A percentile compares a stretch with the other conserved stretches of the same genome.
Conservation (phyloP, 2,888 invertebrate species). For the Scaptomyza flava region DNA sequence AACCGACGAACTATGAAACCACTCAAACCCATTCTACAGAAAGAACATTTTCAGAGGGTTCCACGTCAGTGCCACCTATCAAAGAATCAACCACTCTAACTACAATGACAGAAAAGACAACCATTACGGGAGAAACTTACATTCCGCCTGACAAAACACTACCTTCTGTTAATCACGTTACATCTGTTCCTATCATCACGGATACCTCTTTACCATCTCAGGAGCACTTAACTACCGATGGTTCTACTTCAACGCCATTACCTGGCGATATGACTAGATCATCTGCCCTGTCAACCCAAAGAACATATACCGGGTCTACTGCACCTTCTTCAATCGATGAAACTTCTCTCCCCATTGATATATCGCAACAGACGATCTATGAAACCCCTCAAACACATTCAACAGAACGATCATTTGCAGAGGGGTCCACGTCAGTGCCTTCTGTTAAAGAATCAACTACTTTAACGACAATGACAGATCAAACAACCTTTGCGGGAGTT, state of each 20-base stretch:
- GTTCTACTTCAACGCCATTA: too few relatives aligned
- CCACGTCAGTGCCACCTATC: background rate
- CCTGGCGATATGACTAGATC: too few relatives aligned
- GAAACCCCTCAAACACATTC: background rate
- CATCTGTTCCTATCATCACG: too few relatives aligned
- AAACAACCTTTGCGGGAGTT: background rate
- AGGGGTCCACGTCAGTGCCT: background rate
- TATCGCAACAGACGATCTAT: background rate
- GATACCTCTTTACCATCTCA: too few relatives aligned
- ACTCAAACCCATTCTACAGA: background rate
- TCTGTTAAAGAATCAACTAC: background rate
- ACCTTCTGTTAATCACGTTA: too few relatives aligned
- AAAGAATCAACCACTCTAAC: background rate
- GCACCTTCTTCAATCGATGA: background rate
- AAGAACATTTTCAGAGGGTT: background rate
- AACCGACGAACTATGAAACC: background rate
- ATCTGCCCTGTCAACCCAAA: background rate
- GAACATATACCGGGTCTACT: background rate
- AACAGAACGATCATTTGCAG: background rate
- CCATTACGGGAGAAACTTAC: background rate
- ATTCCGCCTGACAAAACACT: background rate
- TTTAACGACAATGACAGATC: background rate
- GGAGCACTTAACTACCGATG: too few relatives aligned
- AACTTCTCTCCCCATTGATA: background rate
- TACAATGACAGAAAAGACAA: background rate